Percentiles rank a stretch among this genome's conserved stretches.
These are phyloP conservation scores for Ctenopoma kingsleyae DNA, from an alignment of 2,797 vertebrate species.

Conservation along the genomic window DNA sequence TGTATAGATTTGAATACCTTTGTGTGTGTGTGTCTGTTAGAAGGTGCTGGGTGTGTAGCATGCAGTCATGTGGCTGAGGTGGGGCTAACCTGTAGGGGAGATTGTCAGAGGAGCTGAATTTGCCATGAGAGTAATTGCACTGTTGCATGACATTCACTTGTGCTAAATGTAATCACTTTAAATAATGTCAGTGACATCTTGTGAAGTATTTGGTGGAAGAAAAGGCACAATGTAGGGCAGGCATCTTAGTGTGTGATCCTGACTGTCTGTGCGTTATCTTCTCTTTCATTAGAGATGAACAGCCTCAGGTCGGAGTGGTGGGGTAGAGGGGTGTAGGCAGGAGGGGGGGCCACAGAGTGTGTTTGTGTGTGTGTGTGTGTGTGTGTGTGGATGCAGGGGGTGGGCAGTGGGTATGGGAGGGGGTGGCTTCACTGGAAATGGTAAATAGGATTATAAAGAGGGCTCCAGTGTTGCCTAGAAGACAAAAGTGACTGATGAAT, in stretches of 20 bases:
- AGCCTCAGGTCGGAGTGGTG: constrained; percentile 85
- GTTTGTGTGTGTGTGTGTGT: constrained; percentile 11
- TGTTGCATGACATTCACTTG: constrained; percentile 78
- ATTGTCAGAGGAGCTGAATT: constrained; percentile 78
- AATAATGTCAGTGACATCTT: constrained; percentile 84
- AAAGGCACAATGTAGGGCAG: constrained; percentile 81
- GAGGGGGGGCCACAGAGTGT: constrained; percentile 49
- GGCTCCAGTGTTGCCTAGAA: constrained; percentile 83
- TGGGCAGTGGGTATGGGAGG: constrained; percentile 62
- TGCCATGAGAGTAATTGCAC: constrained; percentile 79
- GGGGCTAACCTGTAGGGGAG: constrained; percentile 69
- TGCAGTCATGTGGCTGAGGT: constrained; percentile 7
- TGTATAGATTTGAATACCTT: constrained; percentile 38
- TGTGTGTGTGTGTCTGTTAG: constrained; percentile 23
- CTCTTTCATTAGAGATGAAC: constrained; percentile 91
- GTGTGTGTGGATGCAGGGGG: constrained; percentile 48
- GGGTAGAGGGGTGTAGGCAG: constrained; percentile 65
- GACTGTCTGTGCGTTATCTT: constrained; percentile 82
- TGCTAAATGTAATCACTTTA: constrained; percentile 86
- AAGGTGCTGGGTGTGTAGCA: constrained; percentile 31
- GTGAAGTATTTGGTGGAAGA: constrained; percentile 81
- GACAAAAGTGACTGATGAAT: constrained; percentile 89
- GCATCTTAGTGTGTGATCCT: constrained; percentile 83
- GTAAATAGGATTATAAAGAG: constrained; percentile 89
- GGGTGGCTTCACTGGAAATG: constrained; percentile 76